These are phyloP conservation scores for Sebastes steindachneri DNA, from an alignment of 2,797 vertebrate genomes.

Conservation along the genomic window DNA sequence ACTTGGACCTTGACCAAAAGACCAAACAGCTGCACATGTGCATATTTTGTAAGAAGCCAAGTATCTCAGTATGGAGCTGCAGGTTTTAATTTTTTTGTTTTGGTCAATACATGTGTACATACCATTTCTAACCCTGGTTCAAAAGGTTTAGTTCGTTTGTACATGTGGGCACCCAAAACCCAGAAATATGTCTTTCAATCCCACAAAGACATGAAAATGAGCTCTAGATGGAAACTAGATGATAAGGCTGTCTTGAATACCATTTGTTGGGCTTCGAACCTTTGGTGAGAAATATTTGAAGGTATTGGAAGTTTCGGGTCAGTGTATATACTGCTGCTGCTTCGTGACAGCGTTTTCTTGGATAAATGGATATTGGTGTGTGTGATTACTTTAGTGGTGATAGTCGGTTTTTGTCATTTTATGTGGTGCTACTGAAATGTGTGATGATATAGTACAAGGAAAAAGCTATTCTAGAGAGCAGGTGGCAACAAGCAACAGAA, in stretches of 20 bases:
- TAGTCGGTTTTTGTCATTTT: not conserved
- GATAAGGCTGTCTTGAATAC: too few relatives aligned
- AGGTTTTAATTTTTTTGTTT: not conserved
- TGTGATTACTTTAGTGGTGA: not conserved
- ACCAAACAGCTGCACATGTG: not conserved
- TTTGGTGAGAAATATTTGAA: too few relatives aligned
- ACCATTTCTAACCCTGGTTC: not conserved
- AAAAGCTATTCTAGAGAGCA: not conserved
- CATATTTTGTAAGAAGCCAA: not conserved
- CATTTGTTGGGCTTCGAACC: too few relatives aligned
- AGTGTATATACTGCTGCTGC: not conserved
- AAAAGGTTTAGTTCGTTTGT: not conserved
- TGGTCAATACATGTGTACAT: not conserved
- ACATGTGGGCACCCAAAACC: not conserved
- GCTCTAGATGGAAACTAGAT: not conserved
- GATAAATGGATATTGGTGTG: rapidly evolving
- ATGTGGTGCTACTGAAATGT: not conserved
- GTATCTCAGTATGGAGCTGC: not conserved
- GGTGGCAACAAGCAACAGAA: slow-evolving; percentile 5
- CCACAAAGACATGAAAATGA: not conserved
- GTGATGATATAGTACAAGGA: not conserved
- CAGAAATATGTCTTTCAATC: not conserved
- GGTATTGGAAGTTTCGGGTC: too few relatives aligned
- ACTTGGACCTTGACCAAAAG: not conserved
- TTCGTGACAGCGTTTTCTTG: not conserved